Base-by-base conservation (phyloP, 2,113 vertebrate genomes). In the Colaptes auratus region DNA sequence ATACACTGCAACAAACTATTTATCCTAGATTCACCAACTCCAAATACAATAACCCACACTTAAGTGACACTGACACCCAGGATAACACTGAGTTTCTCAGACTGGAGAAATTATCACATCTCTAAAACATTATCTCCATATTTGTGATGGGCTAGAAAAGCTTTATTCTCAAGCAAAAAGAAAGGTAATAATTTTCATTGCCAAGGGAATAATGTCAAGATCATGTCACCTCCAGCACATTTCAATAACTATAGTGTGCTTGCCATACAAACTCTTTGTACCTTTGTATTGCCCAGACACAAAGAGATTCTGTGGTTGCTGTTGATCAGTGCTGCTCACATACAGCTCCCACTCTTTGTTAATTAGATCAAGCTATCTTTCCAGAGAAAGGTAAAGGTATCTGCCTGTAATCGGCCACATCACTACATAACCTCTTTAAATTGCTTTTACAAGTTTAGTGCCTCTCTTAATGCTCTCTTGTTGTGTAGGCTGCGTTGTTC, bases 371-470 rank as follows among this genome's bases (percentile, higher is more conserved):
- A 90, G 82, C 30, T 83, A 65, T 69, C 58, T 88, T 93, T 82
- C n/a, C 69, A 35, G 53, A 82, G 65, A 88, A 80, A 88, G 48
- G 12, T 64, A 69, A 93, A 65, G 61, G 50, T 88, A 82, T 69
- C 82, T 65, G 86, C 64, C 59, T 64, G n/a, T 72, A 76, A 87
- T 83, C 73, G 87, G 85, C 12, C 76, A 95, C 93, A 93, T 91
- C 70, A 84, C 72, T 77, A 78, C 39, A 91, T 91, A 92, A 67
- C 12, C 21, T 36, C 65, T 78, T 82, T 67, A 88, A 88, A 83
- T 4, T 83, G 76, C 55, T 78, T 91, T 83, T 83, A 5, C 27
- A 83, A 88, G 36, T 78, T 77, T 46, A 69, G 65, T 55, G n/a
- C 24, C 64, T 74, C 72, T 84, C 86, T 76, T 66, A 66, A 91